phyloP scores from a whole-genome alignment of 2,888 invertebrate species.

The Rhagonycha lutea region DNA sequence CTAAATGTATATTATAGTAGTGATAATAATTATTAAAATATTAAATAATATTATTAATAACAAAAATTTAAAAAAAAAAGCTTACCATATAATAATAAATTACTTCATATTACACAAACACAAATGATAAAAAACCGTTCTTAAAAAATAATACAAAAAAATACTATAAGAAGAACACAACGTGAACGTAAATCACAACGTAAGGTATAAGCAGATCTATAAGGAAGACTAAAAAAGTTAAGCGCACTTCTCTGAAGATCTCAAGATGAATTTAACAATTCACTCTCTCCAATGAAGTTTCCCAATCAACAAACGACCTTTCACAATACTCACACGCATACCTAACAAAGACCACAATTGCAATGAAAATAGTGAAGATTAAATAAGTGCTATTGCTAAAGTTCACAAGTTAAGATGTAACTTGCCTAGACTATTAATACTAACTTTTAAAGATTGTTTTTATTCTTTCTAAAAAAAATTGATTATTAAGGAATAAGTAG shows the following conservation, averaged over 20 bases:
- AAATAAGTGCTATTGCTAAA: slow-evolving; percentile 34
- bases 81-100: not conserved
- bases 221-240: slow-evolving; percentile 39
- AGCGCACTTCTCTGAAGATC: slow-evolving; percentile 45
- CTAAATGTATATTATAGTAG: not conserved
- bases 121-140: not conserved
- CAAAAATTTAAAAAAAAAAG: not conserved
- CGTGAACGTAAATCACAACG: slow-evolving; percentile 13
- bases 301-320: slow-evolving; percentile 46
- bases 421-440: slow-evolving; percentile 22
- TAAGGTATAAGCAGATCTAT: slow-evolving; percentile 13
- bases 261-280: slow-evolving; percentile 48
- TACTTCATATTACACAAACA: not conserved
- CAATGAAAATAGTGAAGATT: slow-evolving; percentile 28
- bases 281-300: slow-evolving; percentile 46
- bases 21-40: not conserved
- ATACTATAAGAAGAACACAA: not conserved
- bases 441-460: slow-evolving; percentile 18
- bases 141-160: not conserved
- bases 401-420: slow-evolving; percentile 31
- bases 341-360: slow-evolving; percentile 41
- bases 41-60: not conserved
- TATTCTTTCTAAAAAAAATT: slow-evolving; percentile 21
- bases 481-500: slow-evolving; percentile 11
- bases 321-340: slow-evolving; percentile 48